Evolutionary conservation across 2,888 invertebrate genomes (phyloP).

Genomic region (Caenorhabditis uteleia): DNA sequence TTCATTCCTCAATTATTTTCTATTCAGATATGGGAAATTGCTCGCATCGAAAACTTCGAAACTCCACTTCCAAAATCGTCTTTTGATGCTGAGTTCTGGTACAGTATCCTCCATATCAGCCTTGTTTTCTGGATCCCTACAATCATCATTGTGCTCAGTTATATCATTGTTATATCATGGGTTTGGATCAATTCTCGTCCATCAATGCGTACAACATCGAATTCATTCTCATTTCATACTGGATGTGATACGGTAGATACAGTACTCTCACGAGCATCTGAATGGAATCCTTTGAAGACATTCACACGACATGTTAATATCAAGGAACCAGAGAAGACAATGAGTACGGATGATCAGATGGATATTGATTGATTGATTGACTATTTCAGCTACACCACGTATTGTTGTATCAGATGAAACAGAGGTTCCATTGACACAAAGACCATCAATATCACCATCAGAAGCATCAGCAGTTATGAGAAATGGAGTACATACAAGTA

Average conservation of each 20-base stretch:
- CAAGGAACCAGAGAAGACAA: constrained; percentile 17
- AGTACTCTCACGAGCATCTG: constrained; percentile 49
- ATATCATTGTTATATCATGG: constrained; percentile 65
- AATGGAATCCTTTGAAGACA: constrained; percentile 55
- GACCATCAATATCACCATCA: constrained; percentile 45
- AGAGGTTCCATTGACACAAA: constrained; percentile 41
- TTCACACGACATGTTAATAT: constrained; percentile 31
- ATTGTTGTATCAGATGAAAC: constrained; percentile 54
- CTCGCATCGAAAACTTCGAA: background rate
- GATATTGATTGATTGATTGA: background rate
- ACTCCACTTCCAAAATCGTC: background rate
- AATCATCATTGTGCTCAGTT: constrained; percentile 61
- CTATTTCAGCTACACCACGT: constrained; percentile 30
- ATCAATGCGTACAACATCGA: constrained; percentile 37
- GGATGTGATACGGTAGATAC: constrained; percentile 62
- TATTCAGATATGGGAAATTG: constrained; percentile 65
- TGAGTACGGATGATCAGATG: constrained; percentile 10
- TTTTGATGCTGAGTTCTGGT: constrained; percentile 56
- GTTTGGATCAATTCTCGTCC: constrained; percentile 66
- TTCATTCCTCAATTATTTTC: background rate
- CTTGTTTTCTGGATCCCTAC: constrained; percentile 66
- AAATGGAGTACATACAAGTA: constrained; percentile 50
- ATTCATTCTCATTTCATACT: constrained; percentile 49
- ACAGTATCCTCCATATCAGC: constrained; percentile 59
- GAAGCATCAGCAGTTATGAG: constrained; percentile 49